A percentile compares a stretch with the other conserved stretches of the same genome.
These are phyloP conservation scores for Diplazon laetatorius DNA, from an alignment of 2,888 invertebrate species.

Conservation along the genomic window DNA sequence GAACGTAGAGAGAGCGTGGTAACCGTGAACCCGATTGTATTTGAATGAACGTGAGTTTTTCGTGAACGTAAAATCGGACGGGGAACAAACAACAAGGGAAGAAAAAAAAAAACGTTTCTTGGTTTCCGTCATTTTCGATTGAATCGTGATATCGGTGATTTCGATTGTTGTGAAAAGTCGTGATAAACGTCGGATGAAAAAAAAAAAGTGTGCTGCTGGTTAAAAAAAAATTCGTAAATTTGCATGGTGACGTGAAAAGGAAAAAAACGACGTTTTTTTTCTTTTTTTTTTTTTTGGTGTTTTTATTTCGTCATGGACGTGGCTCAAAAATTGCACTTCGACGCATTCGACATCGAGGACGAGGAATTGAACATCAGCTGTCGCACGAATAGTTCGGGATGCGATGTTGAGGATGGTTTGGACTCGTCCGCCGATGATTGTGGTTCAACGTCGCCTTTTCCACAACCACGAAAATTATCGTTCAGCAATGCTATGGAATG, in stretches of 20 bases:
- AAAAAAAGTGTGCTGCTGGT: no score
- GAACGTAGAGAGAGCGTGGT: slow-evolving; percentile 74
- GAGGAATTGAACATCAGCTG: slow-evolving; percentile 85
- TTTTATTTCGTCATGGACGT: no score
- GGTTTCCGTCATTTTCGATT: no score
- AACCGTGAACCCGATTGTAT: slow-evolving; percentile 66
- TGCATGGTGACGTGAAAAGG: no score
- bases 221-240: no score
- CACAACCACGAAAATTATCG: slow-evolving; percentile 86
- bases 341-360: slow-evolving; percentile 81
- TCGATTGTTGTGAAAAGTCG: slow-evolving; percentile 17
- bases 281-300: no score
- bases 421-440: slow-evolving; percentile 86
- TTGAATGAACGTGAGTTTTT: slow-evolving; percentile 74
- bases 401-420: slow-evolving; percentile 86
- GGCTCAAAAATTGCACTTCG: slow-evolving; percentile 79
- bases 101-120: no score
- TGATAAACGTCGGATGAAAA: slow-evolving; percentile 21
- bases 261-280: no score
- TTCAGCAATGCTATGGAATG: slow-evolving; percentile 84
- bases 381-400: slow-evolving; percentile 83
- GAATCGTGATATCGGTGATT: no score
- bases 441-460: slow-evolving; percentile 84
- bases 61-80: slow-evolving; percentile 55
- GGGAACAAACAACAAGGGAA: no score